These are phyloP conservation scores for Trachelipus rathkii DNA, from an alignment of 1,140 invertebrate genomes.

Conservation along the genomic window DNA sequence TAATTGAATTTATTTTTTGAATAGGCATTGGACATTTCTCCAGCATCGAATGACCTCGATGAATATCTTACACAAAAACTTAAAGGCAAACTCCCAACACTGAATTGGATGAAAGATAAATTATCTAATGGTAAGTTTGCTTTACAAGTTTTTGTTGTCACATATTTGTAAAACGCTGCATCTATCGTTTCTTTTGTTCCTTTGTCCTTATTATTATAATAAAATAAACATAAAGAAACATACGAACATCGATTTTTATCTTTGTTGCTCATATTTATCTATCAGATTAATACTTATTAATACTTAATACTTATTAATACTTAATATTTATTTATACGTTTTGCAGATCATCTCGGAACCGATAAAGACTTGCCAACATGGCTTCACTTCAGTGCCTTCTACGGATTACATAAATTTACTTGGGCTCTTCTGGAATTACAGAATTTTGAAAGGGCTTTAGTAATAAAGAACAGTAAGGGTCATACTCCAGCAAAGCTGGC, in stretches of 20 bases:
- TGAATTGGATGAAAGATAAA: too few relatives aligned
- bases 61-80: conserved; percentile 24
- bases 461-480: conserved; percentile 27
- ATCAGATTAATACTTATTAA: too few relatives aligned
- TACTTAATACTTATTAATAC: too few relatives aligned
- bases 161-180: too few relatives aligned
- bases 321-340: neutral
- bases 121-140: too few relatives aligned
- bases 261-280: too few relatives aligned
- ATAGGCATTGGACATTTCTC: conserved; percentile 35
- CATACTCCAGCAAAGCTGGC: conserved; percentile 35
- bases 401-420: conserved; percentile 30
- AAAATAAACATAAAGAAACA: too few relatives aligned
- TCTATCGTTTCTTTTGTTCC: too few relatives aligned
- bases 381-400: conserved; percentile 38
- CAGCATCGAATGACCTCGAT: conserved; percentile 28
- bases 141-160: too few relatives aligned
- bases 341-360: neutral
- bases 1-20: too few relatives aligned
- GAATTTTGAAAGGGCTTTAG: conserved; percentile 29
- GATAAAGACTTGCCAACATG: conserved; percentile 31
- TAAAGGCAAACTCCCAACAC: conserved; percentile 20
- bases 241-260: too few relatives aligned
- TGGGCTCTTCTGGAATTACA: conserved; percentile 35
- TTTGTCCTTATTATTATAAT: too few relatives aligned